Evolutionary conservation across 2,888 invertebrate species (phyloP), one percentile per base, ranked within the genome.

Genomic region (Xestia rhomboidea): DNA sequence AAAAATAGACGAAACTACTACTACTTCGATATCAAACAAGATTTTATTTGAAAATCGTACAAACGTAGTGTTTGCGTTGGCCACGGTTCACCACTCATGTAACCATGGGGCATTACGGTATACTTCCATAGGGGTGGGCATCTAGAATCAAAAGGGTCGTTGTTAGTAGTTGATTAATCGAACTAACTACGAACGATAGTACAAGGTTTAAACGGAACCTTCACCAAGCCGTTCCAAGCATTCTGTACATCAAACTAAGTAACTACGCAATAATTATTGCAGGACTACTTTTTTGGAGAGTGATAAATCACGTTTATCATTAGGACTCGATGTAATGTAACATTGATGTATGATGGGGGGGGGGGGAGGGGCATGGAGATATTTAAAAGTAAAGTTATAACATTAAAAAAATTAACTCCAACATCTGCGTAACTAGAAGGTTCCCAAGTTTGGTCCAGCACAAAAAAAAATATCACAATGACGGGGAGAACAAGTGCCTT

Each of bases 1-100:
- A 73, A 66, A 82, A 84, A 86, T 84, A 86, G 75, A 79, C 15
- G 54, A 73, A 64, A 70, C 82, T 51, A 41, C 46, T 67, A 70
- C 82, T 51, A 41, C 46, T 67, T 74, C 64, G 60, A 68, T 46
- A 84, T 82, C 66, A 54, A 72, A 81, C 54, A 34, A 82, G 63
- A 85, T 69, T 75, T 86, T 71, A 82, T 75, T 85, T 64, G 44
- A 38, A 54, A 60, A 27, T 41, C 54, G 27, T 41, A 67, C 44
- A 60, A 30, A 15, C 41, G 63, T 44, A 34, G 62, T 54, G 41
- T 34, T 68, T 24, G 46, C 44, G 49, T 73, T 70, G 54, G 46
- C 8, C 44, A 46, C 13, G 34, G 21, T 70, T 75, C 69, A 81
- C 15, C 10, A 34, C 4, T 86, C 41, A 41, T 41, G 41, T n/a